A percentile compares a stretch with the other conserved stretches of the same genome.
Conservation (phyloP, 2,113 vertebrate species). For the Peromyscus californicus region DNA sequence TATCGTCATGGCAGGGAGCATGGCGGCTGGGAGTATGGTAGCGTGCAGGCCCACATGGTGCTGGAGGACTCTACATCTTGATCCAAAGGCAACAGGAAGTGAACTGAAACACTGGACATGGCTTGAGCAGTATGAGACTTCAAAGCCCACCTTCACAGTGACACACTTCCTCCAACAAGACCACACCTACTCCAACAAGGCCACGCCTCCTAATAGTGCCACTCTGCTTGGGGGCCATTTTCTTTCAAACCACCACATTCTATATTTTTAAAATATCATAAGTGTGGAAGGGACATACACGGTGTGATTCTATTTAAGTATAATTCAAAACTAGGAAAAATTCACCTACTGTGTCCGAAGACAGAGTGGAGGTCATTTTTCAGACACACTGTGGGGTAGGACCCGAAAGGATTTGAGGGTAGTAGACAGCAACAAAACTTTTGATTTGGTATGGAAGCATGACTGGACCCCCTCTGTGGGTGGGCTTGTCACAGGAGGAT, state of each 20-base stretch:
- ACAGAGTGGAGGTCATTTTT: not conserved
- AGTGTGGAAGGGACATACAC: not conserved
- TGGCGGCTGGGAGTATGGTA: not conserved
- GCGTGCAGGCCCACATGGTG: not conserved
- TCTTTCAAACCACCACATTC: not conserved
- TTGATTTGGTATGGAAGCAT: not conserved
- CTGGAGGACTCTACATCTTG: not conserved
- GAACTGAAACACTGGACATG: not conserved
- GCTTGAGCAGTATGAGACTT: not conserved
- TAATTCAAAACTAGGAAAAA: constrained; percentile 24
- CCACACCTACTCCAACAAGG: not conserved
- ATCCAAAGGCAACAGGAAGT: not conserved
- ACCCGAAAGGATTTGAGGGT: not conserved
- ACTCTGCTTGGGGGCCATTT: not conserved
- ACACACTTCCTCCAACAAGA: not conserved
- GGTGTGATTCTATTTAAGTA: not conserved
- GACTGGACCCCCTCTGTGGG: not conserved
- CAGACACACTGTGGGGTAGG: not conserved
- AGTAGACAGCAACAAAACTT: not conserved
- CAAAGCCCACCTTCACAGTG: not conserved
- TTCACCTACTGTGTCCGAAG: not conserved
- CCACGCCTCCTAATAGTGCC: not conserved
- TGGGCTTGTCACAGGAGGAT: not conserved
- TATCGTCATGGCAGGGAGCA: not conserved
- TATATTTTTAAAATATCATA: constrained; percentile 36